phyloP scores from a whole-genome alignment of 2,888 invertebrate species.

The Ganaspis brasiliensis region DNA sequence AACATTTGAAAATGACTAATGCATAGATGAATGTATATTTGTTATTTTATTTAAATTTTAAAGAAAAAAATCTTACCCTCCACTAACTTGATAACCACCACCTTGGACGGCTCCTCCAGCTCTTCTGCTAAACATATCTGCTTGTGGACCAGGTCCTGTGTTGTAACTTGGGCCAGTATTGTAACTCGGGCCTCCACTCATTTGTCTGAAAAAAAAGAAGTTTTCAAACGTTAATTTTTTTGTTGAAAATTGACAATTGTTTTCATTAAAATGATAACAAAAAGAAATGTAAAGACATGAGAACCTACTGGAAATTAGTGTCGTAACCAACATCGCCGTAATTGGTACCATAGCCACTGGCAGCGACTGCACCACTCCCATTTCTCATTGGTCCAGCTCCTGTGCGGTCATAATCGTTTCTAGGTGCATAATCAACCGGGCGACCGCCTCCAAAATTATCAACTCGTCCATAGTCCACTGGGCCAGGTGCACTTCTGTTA shows the following conservation, averaged over 20 bases:
- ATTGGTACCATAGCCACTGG: conserved; percentile 76
- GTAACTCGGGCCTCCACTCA: conserved; percentile 77
- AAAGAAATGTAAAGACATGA: conserved; percentile 44
- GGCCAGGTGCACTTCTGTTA: conserved; percentile 76
- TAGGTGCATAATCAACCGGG: conserved; percentile 76
- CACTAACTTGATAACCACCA: conserved; percentile 77
- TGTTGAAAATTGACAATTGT: neutral
- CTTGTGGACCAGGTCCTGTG: conserved; percentile 78
- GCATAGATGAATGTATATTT: no score
- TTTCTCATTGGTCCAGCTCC: conserved; percentile 79
- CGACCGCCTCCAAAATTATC: conserved; percentile 76
- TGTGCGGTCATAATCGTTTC: conserved; percentile 77
- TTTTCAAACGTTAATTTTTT: neutral
- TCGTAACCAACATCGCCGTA: conserved; percentile 78
- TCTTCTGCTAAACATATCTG: conserved; percentile 79
- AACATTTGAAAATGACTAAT: no score
- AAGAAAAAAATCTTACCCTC: conserved; percentile 75
- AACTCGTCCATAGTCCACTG: conserved; percentile 78
- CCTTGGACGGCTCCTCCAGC: conserved; percentile 77
- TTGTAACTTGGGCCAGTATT: conserved; percentile 74
- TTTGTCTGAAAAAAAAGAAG: conserved; percentile 67
- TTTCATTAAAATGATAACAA: conserved; percentile 1
- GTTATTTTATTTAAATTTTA: no score
- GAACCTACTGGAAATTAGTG: conserved; percentile 46
- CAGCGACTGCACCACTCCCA: conserved; percentile 75